Base-by-base conservation (phyloP, 2,888 invertebrate species). In the Sesia bembeciformis region DNA sequence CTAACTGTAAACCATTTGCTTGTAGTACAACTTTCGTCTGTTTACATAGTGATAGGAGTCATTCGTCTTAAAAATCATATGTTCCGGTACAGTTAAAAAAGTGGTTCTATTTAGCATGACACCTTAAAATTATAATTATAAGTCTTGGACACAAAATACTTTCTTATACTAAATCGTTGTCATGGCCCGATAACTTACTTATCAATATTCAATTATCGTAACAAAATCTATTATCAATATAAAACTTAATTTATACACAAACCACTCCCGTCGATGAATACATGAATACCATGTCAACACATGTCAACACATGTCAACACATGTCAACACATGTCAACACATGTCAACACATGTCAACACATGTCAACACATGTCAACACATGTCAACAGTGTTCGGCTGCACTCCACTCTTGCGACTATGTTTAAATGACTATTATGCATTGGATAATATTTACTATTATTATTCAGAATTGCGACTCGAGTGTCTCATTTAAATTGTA, bases 121-220 rank as follows among this genome's bases (percentile, higher is more conserved):
- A 46, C 38, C 43, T 53, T 46, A 39, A 39, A 39, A 40, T 57
- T 62, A 61, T 59, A 61, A 59, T 54, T 60, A 80, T 80, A 82
- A 81, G 80, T 84, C 79, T 83, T 82, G 80, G 81, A 84, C 79
- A 82, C 74, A 77, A 76, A 70, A 77, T 79, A 76, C 76, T 81
- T 71, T 67, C 73, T 71, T 79, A 79, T 74, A 71, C 76, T 80
- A 78, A 76, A 67, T 66, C 72, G 77, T 77, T 87, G 86, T 88
- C 88, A 86, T 87, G 88, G 86, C 84, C 78, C 84, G 86, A 83
- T 84, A 81, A 81, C 80, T 83, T 77, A 81, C 67, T 77, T 80
- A 80, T 78, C 79, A 76, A 79, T 80, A 75, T 79, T 78, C 71
- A 67, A 80, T 74, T 73, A 77, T 72, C 73, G 78, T 78, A 81